Percentiles rank a stretch among this genome's conserved stretches.
Evolutionary conservation across 1,140 invertebrate genomes (phyloP).

Genomic region (Bombus consobrinus): DNA sequence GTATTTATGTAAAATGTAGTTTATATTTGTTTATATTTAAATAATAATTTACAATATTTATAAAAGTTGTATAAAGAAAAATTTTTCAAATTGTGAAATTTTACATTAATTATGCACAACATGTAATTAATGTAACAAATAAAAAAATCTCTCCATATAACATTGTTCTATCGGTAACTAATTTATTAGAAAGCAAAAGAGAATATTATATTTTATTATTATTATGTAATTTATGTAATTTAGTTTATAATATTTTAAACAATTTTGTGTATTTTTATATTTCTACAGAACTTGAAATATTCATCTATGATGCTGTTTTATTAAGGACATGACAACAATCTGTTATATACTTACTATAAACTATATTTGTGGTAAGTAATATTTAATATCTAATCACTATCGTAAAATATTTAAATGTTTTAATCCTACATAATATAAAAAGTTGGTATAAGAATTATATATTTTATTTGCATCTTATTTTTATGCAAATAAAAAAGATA

Average conservation of each 20-base stretch:
- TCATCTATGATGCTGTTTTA: slow-evolving; percentile 10
- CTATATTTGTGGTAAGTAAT: slow-evolving; percentile 33
- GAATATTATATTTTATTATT: background rate
- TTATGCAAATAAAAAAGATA: background rate
- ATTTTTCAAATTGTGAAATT: background rate
- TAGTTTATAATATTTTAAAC: background rate
- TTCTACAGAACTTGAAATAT: slow-evolving; percentile 13
- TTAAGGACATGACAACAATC: slow-evolving; percentile 35
- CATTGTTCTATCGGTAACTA: background rate
- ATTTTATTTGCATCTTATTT: background rate
- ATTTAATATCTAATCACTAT: background rate
- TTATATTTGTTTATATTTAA: background rate
- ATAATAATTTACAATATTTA: background rate
- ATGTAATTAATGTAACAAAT: background rate
- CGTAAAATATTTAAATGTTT: background rate
- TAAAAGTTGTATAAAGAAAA: background rate
- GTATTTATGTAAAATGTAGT: background rate
- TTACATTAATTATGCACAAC: background rate
- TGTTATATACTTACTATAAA: slow-evolving; percentile 23
- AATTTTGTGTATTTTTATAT: slow-evolving; percentile 17
- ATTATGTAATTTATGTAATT: background rate
- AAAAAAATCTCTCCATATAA: background rate
- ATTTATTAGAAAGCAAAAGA: background rate
- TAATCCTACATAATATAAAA: background rate
- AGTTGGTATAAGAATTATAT: background rate